phyloP scores from a whole-genome alignment of 2,797 vertebrate species.

The Scyliorhinus canicula region DNA sequence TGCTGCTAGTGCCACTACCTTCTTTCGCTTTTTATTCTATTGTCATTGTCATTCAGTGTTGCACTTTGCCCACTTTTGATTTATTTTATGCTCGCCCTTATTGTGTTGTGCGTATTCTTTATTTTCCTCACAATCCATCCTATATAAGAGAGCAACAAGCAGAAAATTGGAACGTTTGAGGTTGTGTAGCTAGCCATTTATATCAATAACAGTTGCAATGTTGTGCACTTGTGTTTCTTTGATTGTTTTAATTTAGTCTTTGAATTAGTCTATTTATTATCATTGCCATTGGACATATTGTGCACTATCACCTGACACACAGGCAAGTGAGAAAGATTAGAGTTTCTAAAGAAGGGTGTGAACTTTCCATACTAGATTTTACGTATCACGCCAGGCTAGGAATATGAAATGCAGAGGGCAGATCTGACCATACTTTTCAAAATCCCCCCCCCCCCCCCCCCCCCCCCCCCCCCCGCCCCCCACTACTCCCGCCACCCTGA shows the following conservation, averaged over 20 bases:
- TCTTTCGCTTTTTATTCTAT: neutral
- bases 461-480: too few relatives aligned
- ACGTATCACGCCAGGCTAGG: neutral
- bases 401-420: neutral
- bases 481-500: too few relatives aligned
- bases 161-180: neutral
- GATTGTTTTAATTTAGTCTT: neutral
- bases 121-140: neutral
- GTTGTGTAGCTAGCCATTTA: neutral
- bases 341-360: neutral
- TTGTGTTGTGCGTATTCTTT: neutral
- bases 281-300: neutral
- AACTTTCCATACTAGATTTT: neutral
- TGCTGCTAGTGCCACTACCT: neutral
- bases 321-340: neutral
- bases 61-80: conserved; percentile 4
- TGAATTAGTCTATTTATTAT: neutral
- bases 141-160: neutral
- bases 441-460: too few relatives aligned
- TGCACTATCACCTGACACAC: neutral
- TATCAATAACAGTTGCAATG: neutral
- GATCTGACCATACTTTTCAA: too few relatives aligned
- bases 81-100: neutral
- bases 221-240: neutral
- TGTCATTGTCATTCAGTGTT: conserved; percentile 31